Percentiles rank a stretch among this genome's conserved stretches.
Evolutionary conservation across 2,797 vertebrate genomes (phyloP).

Genomic region (Chaetodon trifasciatus): DNA sequence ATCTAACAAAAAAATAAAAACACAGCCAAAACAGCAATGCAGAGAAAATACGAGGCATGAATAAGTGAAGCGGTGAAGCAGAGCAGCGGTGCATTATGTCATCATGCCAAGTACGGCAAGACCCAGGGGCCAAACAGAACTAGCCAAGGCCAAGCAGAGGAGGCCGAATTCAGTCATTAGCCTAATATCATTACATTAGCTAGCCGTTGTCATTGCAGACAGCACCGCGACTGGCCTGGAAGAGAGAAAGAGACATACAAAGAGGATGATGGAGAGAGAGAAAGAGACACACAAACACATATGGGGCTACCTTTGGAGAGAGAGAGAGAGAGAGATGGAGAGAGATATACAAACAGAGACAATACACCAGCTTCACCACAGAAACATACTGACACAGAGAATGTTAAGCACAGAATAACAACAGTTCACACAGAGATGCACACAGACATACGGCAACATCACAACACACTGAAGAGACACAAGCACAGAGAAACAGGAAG

Average conservation of each 20-base stretch:
- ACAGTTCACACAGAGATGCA: constrained; percentile 34
- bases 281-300: constrained; percentile 49
- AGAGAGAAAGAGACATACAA: constrained; percentile 68
- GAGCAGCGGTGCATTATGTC: constrained; percentile 63
- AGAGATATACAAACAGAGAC: constrained; percentile 55
- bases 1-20: constrained; percentile 25
- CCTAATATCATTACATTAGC: constrained; percentile 80
- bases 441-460: constrained; percentile 28
- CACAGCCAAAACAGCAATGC: constrained; percentile 68
- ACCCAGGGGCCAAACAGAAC: constrained; percentile 62
- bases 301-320: constrained; percentile 37
- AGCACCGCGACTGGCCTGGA: constrained; percentile 72
- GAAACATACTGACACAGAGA: constrained; percentile 51
- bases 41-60: constrained; percentile 61
- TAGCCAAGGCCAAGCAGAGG: constrained; percentile 73
- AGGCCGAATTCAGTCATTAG: constrained; percentile 61
- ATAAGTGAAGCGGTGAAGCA: constrained; percentile 65
- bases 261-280: constrained; percentile 57
- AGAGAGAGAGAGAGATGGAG: constrained; percentile 47
- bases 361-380: constrained; percentile 62
- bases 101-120: constrained; percentile 72
- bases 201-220: constrained; percentile 77
- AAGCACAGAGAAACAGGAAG: constrained; percentile 24
- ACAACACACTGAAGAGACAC: constrained; percentile 42
- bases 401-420: constrained; percentile 46